phyloP scores from a whole-genome alignment of 2,113 vertebrate species.

The Manacus vitellinus region DNA sequence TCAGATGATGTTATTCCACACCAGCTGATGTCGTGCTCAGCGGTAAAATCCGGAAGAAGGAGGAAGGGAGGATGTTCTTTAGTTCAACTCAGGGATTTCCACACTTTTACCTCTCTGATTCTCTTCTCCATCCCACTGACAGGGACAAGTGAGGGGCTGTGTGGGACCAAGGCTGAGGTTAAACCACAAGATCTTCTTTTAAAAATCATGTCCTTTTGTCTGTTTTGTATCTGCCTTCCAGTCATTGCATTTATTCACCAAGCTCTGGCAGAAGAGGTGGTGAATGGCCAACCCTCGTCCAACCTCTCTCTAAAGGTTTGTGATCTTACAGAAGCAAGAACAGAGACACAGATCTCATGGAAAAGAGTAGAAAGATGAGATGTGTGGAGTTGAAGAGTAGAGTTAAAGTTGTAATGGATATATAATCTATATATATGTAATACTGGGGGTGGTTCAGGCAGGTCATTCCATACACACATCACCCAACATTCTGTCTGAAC shows the following conservation, averaged over 20 bases:
- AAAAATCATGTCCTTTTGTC: neutral
- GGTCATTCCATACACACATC: too few relatives aligned
- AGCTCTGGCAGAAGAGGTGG: neutral
- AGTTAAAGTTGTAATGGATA: neutral
- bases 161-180: neutral
- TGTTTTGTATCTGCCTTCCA: neutral
- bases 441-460: neutral
- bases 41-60: neutral
- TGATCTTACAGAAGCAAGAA: neutral
- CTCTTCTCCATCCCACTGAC: neutral
- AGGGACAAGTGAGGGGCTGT: fast-evolving
- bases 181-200: neutral
- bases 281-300: neutral
- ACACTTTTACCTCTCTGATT: neutral
- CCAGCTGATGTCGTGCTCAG: fast-evolving
- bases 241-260: neutral
- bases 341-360: neutral
- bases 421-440: neutral
- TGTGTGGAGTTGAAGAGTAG: fast-evolving
- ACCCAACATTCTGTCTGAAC: neutral
- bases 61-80: neutral
- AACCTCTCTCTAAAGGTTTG: neutral
- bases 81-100: neutral
- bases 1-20: too few relatives aligned
- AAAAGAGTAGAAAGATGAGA: neutral